Evolutionary conservation across 2,797 vertebrate genomes (phyloP).

Genomic region (Cryptoprocta ferox): DNA sequence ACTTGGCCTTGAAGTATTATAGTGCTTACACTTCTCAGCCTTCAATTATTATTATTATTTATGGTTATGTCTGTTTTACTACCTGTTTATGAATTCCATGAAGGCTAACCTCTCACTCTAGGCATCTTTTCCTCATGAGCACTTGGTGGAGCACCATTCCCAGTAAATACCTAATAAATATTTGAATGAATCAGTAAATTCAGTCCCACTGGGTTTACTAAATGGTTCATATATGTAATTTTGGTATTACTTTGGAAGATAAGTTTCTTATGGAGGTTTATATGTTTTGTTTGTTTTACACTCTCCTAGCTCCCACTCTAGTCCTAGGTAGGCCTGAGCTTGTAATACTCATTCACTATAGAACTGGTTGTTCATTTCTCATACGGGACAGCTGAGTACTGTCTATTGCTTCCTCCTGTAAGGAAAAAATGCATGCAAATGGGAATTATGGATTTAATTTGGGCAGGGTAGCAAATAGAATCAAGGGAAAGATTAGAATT

Average conservation of each 20-base stretch:
- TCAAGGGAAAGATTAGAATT: constrained; percentile 62
- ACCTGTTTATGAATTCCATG: neutral
- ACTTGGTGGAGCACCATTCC: neutral
- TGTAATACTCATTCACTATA: neutral
- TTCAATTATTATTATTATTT: neutral
- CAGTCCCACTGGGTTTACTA: neutral
- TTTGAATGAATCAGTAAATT: neutral
- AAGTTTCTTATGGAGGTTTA: neutral
- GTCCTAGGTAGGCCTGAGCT: neutral
- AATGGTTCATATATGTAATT: neutral
- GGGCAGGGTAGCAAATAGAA: constrained; percentile 46
- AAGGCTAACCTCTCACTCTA: neutral
- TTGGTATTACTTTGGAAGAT: neutral
- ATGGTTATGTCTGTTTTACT: neutral
- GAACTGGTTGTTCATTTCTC: neutral
- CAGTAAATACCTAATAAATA: neutral
- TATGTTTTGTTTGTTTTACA: neutral
- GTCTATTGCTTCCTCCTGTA: neutral
- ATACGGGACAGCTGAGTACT: neutral
- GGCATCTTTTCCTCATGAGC: neutral
- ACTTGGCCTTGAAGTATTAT: neutral
- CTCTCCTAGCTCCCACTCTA: neutral
- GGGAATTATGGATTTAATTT: constrained; percentile 63
- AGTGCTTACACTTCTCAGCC: neutral
- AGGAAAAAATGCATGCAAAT: constrained; percentile 54